Percentiles rank a stretch among this genome's conserved stretches.
Conservation (phyloP, 1,140 invertebrate species). For the Chymomyza costata region DNA sequence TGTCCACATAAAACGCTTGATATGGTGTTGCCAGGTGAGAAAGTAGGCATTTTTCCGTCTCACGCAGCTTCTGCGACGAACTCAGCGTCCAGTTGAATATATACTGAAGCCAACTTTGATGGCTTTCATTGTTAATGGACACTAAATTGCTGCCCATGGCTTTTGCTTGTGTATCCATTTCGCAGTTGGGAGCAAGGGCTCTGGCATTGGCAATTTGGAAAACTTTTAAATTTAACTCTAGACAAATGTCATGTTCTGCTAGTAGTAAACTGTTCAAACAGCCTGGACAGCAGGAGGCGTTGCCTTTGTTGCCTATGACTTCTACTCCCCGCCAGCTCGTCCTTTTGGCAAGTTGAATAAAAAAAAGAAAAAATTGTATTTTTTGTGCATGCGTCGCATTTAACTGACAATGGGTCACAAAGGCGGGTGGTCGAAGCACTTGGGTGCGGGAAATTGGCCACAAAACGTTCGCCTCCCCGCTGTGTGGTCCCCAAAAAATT, state of each 20-base stretch:
- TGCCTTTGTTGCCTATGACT: background rate
- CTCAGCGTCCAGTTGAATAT: constrained; percentile 13
- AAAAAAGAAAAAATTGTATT: too few species aligned
- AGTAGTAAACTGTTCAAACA: too few species aligned
- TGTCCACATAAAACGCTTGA: constrained; percentile 82
- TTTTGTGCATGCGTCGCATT: constrained; percentile 40
- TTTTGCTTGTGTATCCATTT: too few species aligned
- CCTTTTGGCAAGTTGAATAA: too few species aligned
- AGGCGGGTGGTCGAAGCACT: constrained; percentile 22
- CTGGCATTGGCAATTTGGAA: constrained; percentile 21
- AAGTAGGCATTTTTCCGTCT: constrained; percentile 3
- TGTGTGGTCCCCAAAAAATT: constrained; percentile 48
- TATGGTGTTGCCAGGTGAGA: constrained; percentile 74
- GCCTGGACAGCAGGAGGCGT: constrained; percentile 5
- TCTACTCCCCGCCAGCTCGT: too few species aligned
- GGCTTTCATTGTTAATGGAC: background rate
- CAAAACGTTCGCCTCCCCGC: constrained; percentile 64
- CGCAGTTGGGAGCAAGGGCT: background rate
- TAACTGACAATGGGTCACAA: constrained; percentile 62
- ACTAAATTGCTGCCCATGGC: background rate
- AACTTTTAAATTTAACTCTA: constrained; percentile 37
- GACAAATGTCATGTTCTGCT: constrained; percentile 38
- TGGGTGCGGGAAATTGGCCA: constrained; percentile 51
- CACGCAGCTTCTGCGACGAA: constrained; percentile 4
- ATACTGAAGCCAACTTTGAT: constrained; percentile 12